These are phyloP conservation scores for Dendronephthya gigantea DNA, from an alignment of 64 coral and sea anemone genomes.

Conservation along the genomic window DNA sequence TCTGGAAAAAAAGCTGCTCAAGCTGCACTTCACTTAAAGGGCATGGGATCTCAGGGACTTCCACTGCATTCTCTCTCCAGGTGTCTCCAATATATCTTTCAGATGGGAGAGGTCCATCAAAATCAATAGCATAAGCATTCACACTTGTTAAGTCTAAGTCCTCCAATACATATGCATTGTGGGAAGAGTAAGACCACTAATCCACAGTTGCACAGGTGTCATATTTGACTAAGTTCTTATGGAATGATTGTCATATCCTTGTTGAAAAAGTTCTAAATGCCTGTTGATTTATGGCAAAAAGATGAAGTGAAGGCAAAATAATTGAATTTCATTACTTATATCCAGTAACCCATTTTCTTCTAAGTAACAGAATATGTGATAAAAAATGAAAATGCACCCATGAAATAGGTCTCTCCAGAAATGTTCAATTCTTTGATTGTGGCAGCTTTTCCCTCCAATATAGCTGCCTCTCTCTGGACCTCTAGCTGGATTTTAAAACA, in stretches of 20 bases:
- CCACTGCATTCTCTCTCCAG: background rate
- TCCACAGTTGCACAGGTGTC: background rate
- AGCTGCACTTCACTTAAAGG: background rate
- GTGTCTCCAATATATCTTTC: background rate
- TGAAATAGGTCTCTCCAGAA: background rate
- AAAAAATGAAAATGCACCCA: background rate
- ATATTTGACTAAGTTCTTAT: background rate
- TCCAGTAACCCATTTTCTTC: background rate
- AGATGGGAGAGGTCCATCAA: slow-evolving; percentile 26
- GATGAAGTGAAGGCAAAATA: background rate
- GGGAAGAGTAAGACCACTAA: background rate
- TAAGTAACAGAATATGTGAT: background rate
- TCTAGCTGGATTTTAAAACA: background rate
- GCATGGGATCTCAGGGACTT: slow-evolving; percentile 6
- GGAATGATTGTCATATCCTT: background rate
- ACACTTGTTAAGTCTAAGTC: background rate
- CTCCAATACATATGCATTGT: background rate
- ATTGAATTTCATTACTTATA: background rate
- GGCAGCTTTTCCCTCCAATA: background rate
- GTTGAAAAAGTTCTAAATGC: background rate
- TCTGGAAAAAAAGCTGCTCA: background rate
- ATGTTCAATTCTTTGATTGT: background rate
- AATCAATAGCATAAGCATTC: slow-evolving; percentile 20
- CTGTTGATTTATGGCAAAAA: background rate
- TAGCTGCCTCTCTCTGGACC: background rate